These are phyloP conservation scores for Sorex maritimensis DNA, from an alignment of 2,797 vertebrate species.

Conservation along the genomic window DNA sequence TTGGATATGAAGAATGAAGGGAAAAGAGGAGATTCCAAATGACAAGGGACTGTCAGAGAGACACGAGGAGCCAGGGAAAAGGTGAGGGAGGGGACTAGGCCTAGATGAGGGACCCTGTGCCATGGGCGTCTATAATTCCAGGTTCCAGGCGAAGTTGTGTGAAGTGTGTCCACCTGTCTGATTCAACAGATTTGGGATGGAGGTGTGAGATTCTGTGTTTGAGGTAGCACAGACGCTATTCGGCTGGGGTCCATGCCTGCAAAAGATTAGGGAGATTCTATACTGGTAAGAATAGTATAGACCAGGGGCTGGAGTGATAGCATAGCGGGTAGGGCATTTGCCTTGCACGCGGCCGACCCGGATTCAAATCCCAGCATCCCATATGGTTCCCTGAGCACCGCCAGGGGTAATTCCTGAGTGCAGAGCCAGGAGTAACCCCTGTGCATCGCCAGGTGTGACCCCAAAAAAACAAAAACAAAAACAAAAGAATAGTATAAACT, in stretches of 20 bases:
- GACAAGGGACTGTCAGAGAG: neutral
- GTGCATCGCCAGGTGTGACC: no score
- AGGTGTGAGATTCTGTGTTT: neutral
- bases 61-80: neutral
- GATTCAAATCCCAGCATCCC: no score
- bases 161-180: neutral
- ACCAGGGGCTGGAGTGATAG: no score
- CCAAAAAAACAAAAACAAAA: no score
- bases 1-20: neutral
- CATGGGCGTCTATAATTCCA: neutral
- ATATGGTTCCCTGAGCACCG: no score
- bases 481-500: no score
- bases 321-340: no score
- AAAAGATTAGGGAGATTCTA: neutral
- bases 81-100: neutral
- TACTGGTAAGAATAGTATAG: neutral
- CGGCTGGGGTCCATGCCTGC: neutral
- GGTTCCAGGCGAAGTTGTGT: neutral
- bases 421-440: no score
- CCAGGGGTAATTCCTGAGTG: no score
- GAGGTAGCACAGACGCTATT: rapidly evolving
- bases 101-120: neutral
- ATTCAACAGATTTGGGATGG: neutral
- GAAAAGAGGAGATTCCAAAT: neutral
- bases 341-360: no score